A percentile compares a stretch with the other conserved stretches of the same genome.
These are phyloP conservation scores for Limenitis camilla DNA, from an alignment of 2,888 invertebrate species.

Conservation along the genomic window DNA sequence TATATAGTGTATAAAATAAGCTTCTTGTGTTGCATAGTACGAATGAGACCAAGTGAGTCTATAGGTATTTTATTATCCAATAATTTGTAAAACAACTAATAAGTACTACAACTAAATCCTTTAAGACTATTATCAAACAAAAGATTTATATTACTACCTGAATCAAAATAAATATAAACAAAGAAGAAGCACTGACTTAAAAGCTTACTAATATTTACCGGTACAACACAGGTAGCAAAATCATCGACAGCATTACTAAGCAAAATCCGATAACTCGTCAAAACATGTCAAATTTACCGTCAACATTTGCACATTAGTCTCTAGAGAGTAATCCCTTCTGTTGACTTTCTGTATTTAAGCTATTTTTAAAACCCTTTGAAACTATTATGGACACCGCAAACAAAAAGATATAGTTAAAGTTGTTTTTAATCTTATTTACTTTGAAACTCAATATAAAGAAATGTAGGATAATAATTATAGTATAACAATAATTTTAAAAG, in stretches of 20 bases:
- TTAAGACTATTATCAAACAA: not conserved
- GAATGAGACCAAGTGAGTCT: too few relatives aligned
- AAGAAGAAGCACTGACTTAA: not conserved
- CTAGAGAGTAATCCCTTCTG: conserved; percentile 35
- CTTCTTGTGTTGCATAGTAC: too few relatives aligned
- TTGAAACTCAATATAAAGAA: too few relatives aligned
- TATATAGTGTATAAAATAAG: too few relatives aligned
- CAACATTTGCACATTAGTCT: conserved; percentile 51
- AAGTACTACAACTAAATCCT: not conserved
- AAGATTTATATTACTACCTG: not conserved
- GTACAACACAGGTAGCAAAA: conserved; percentile 44
- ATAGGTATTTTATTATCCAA: too few relatives aligned
- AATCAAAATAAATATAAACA: not conserved
- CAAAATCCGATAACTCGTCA: conserved; percentile 57
- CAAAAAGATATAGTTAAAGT: not conserved
- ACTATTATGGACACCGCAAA: conserved; percentile 38
- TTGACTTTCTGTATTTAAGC: conserved; percentile 36
- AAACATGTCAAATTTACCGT: conserved; percentile 61
- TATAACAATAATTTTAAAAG: too few relatives aligned
- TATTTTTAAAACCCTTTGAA: conserved; percentile 40
- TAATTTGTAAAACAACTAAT: too few relatives aligned
- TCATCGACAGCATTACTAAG: conserved; percentile 49
- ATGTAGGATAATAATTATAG: too few relatives aligned
- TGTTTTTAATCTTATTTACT: too few relatives aligned
- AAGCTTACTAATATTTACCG: not conserved